These are phyloP conservation scores for Leptestheria dahalacensis DNA, from an alignment of 1,140 invertebrate genomes.

Conservation along the genomic window DNA sequence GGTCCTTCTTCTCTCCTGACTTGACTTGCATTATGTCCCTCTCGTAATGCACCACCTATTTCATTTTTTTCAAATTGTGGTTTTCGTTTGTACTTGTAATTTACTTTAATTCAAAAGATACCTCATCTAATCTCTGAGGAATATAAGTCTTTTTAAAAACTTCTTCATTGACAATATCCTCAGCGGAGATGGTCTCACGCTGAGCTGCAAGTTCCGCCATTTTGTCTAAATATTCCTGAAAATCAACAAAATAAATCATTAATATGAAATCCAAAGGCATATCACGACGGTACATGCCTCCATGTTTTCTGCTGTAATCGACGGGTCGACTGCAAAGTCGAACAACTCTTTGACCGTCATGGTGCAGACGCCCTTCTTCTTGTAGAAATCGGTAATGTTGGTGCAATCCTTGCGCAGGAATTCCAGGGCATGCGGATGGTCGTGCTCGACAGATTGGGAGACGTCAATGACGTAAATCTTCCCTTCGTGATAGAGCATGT, in stretches of 20 bases:
- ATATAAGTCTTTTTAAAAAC: slow-evolving; percentile 92
- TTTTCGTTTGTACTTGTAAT: too few relatives aligned
- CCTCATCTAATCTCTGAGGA: slow-evolving; percentile 83
- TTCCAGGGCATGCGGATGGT: slow-evolving; percentile 86
- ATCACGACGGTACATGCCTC: slow-evolving; percentile 38
- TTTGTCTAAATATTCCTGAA: slow-evolving; percentile 38
- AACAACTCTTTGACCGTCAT: slow-evolving; percentile 84
- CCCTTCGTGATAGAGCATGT: slow-evolving; percentile 72
- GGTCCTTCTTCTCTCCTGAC: slow-evolving; percentile 50
- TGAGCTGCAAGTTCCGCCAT: slow-evolving; percentile 46
- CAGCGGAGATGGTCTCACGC: slow-evolving; percentile 43
- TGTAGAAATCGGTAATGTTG: slow-evolving; percentile 86
- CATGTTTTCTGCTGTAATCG: slow-evolving; percentile 64
- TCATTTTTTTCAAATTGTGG: too few relatives aligned
- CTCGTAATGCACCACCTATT: slow-evolving; percentile 73
- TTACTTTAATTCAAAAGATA: too few relatives aligned
- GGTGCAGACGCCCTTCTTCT: slow-evolving; percentile 70
- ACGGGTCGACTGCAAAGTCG: slow-evolving; percentile 86
- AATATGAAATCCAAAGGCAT: not conserved
- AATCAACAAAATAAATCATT: not conserved
- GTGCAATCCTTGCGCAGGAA: slow-evolving; percentile 90
- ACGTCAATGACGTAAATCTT: slow-evolving; percentile 89
- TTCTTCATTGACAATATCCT: slow-evolving; percentile 63
- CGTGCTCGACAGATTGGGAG: slow-evolving; percentile 93
- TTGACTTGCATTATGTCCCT: slow-evolving; percentile 67